Percentiles rank a stretch among this genome's conserved stretches.
phyloP scores from a whole-genome alignment of 2,888 invertebrate genomes.

The Ferrisia virgata region DNA sequence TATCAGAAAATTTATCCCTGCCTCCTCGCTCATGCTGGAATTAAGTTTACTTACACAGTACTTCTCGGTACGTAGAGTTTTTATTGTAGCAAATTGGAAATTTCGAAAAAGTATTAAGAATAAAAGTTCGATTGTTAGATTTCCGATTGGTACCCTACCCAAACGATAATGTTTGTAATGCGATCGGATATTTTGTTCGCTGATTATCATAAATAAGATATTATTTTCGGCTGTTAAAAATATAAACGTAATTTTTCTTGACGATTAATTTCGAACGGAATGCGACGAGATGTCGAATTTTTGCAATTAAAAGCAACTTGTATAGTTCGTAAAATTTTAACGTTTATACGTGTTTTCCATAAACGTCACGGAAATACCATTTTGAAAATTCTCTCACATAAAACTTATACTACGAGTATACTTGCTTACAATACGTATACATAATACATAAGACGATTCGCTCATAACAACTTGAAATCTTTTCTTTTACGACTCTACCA shows the following conservation, averaged over 20 bases:
- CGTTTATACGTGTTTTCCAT: background rate
- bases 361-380: background rate
- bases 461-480: background rate
- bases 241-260: background rate
- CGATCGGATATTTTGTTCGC: background rate
- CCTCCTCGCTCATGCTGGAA: background rate
- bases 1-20: constrained; percentile 20
- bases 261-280: background rate
- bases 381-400: background rate
- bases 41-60: background rate
- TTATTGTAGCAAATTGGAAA: background rate
- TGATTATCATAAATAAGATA: background rate
- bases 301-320: background rate
- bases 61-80: background rate
- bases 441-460: background rate
- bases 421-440: too few relatives aligned
- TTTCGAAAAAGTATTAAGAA: background rate
- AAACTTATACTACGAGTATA: background rate
- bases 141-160: too few relatives aligned
- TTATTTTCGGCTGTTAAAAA: background rate
- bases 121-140: too few relatives aligned
- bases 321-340: background rate
- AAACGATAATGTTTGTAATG: too few relatives aligned
- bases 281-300: background rate
- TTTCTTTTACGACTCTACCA: background rate